Evolutionary conservation across 2,888 invertebrate species (phyloP).

Genomic region (Pelosia muscerda): DNA sequence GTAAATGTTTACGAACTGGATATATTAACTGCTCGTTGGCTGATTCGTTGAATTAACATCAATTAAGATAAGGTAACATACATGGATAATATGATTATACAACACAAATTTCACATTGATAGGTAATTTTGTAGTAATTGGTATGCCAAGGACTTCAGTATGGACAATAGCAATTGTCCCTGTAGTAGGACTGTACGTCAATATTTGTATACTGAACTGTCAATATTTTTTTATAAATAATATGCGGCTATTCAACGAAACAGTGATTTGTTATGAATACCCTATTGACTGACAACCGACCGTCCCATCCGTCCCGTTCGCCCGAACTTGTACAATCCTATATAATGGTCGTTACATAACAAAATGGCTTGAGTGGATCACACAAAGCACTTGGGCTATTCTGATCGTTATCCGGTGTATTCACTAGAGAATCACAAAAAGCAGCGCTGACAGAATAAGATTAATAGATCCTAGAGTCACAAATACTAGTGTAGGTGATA

Average conservation of each 20-base stretch:
- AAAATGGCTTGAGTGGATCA: constrained; percentile 2
- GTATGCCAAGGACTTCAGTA: no score
- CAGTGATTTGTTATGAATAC: neutral
- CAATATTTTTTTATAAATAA: no score
- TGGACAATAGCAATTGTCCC: no score
- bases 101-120: no score
- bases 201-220: no score
- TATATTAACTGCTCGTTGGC: no score
- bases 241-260: neutral
- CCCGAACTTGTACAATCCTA: neutral
- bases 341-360: neutral
- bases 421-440: neutral
- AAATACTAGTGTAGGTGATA: neutral
- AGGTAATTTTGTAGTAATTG: no score
- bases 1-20: neutral
- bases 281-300: neutral
- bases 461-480: neutral
- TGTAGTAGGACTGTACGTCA: no score
- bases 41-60: no score
- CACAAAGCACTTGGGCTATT: neutral
- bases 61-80: no score
- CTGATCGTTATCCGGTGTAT: neutral
- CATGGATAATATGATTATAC: no score
- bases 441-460: constrained; percentile 2
- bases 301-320: neutral